phyloP scores from a whole-genome alignment of 2,797 vertebrate species.

The Tokudaia tokunoshimensis region DNA sequence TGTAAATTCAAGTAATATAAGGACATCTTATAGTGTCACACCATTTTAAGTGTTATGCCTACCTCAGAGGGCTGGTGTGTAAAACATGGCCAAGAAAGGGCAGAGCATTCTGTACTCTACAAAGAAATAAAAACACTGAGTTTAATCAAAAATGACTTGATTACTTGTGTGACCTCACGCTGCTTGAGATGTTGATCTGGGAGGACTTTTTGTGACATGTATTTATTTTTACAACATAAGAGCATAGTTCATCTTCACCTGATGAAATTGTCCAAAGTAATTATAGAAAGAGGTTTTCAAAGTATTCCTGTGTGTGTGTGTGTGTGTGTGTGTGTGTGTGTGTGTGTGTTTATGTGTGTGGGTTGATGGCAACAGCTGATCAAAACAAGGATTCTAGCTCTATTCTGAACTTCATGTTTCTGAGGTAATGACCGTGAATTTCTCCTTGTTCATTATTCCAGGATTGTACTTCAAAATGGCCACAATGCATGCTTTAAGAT shows the following conservation, averaged over 20 bases:
- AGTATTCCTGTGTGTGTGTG: neutral
- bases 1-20: neutral
- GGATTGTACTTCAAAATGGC: conserved; percentile 11
- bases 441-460: neutral
- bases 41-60: neutral
- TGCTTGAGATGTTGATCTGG: neutral
- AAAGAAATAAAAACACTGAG: conserved; percentile 11
- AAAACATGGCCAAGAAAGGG: neutral
- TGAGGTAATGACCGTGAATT: neutral
- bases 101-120: conserved; percentile 32
- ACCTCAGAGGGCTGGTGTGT: neutral
- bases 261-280: conserved; percentile 35
- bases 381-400: neutral
- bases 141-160: conserved; percentile 35
- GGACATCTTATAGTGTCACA: neutral
- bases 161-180: neutral
- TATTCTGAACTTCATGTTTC: neutral
- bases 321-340: neutral
- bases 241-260: neutral
- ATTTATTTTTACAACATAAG: neutral
- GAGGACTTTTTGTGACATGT: neutral
- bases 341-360: neutral
- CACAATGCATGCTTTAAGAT: neutral
- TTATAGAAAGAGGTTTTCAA: neutral
- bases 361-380: neutral